Evolutionary conservation across 2,888 invertebrate species (phyloP), one percentile per base, ranked within the genome.

Genomic region (Drosophila parthenogenetica): DNA sequence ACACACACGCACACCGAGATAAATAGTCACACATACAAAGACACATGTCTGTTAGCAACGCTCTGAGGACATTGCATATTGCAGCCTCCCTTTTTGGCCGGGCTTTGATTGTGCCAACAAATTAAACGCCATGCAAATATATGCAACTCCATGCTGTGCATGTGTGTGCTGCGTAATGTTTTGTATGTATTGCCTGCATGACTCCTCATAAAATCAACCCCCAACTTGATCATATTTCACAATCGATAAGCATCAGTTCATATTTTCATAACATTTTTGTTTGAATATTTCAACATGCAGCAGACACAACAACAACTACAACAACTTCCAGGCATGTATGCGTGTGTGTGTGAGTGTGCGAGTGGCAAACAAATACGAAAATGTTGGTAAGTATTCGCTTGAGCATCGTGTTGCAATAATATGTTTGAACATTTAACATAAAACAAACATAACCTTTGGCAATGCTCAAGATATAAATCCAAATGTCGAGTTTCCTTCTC

Each of bases 171-270:
- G 14, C 45, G 25, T 40, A n/a, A n/a, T n/a, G n/a, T 53, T 55
- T 59, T 69, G 73, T 66, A 71, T 60, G 50, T 19, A 43, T 11
- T 72, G 62, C 32, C 43, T 11, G 5, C 42, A 29, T 55, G 16
- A 13, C 29, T 42, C 10, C 11, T 13, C 35, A 55, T 13, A 35
- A 35, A 32, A 25, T 19, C 51, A 42, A 58, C 55, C 57, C 62
- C 48, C 61, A 77, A 49, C 83, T 80, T 75, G 73, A 79, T 89
- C 86, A 90, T 90, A 88, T 90, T 88, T 90, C 89, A 90, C 76
- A 89, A 89, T 88, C 89, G 91, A 90, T 90, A 90, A 90, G 87
- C 90, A 90, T 90, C 90, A 90, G 88, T 88, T 90, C 79, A 90
- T 90, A 90, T 90, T 88, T 90, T 89, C 82, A 81, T 87, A 87